A percentile compares a stretch with the other conserved stretches of the same genome.
These are phyloP conservation scores for Pachypeltis micranthus DNA, from an alignment of 1,140 invertebrate species.

Conservation along the genomic window DNA sequence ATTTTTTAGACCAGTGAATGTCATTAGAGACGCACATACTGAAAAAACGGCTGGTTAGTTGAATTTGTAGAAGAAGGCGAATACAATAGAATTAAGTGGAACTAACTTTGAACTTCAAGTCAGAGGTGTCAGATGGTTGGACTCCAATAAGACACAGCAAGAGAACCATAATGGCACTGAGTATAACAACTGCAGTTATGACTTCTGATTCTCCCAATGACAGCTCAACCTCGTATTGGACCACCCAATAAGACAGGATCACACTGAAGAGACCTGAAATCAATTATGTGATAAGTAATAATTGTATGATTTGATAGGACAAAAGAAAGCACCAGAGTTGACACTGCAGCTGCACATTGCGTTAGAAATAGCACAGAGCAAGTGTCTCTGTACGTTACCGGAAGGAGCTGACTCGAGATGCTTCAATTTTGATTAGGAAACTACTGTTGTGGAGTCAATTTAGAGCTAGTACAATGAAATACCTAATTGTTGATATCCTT, in stretches of 20 bases:
- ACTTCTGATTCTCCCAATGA: not conserved
- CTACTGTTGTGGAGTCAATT: not conserved
- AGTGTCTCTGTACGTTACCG: not conserved
- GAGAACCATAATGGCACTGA: not conserved
- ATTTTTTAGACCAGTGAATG: too few species aligned
- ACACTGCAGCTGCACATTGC: not conserved
- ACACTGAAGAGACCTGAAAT: conserved; percentile 14
- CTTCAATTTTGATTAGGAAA: too few species aligned
- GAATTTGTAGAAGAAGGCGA: not conserved
- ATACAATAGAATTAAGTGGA: too few species aligned
- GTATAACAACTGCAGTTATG: not conserved
- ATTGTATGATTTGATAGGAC: not conserved
- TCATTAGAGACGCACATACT: too few species aligned
- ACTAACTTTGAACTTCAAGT: conserved; percentile 36
- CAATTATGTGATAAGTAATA: not conserved
- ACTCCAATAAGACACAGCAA: not conserved
- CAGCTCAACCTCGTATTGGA: conserved; percentile 11
- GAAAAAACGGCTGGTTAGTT: not conserved
- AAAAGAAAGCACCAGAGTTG: not conserved
- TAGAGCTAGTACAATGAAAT: not conserved
- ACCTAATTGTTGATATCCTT: too few species aligned
- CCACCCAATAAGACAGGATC: not conserved
- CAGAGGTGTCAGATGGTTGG: conserved; percentile 9
- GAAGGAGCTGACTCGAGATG: too few species aligned
- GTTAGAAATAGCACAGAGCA: not conserved